Evolutionary conservation across 1,140 invertebrate genomes (phyloP).

Genomic region (Limonius californicus): DNA sequence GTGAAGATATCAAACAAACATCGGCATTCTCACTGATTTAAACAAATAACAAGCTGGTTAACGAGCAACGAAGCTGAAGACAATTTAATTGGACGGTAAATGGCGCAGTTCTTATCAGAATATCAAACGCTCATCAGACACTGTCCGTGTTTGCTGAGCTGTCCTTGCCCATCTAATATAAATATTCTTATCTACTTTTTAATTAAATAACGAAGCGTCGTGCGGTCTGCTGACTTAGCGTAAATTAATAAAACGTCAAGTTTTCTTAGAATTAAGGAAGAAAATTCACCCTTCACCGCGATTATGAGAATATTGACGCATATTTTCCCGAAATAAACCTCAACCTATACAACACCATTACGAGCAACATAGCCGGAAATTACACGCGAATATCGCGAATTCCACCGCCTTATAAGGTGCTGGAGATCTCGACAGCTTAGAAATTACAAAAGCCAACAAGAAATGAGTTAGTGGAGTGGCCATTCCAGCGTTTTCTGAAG

Average conservation of each 20-base stretch:
- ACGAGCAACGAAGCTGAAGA: not conserved
- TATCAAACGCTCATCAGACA: not conserved
- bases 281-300: too few species aligned
- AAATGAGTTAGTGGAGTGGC: constrained; percentile 23
- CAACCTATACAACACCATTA: too few species aligned
- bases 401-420: not conserved
- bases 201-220: too few species aligned
- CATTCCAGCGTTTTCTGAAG: not conserved
- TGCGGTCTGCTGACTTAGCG: too few species aligned
- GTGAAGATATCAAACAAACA: constrained; percentile 7
- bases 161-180: too few species aligned
- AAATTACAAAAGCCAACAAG: constrained; percentile 16
- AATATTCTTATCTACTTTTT: too few species aligned
- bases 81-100: constrained; percentile 2
- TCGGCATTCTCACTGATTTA: not conserved
- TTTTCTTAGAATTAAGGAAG: too few species aligned
- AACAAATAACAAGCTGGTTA: constrained; percentile 8
- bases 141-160: too few species aligned
- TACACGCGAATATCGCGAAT: not conserved
- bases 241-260: too few species aligned
- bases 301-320: too few species aligned
- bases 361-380: constrained; percentile 21
- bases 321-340: too few species aligned
- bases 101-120: not conserved
- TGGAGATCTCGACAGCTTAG: not conserved